phyloP scores from a whole-genome alignment of 2,113 vertebrate species.

The Circaetus cinerascens region DNA sequence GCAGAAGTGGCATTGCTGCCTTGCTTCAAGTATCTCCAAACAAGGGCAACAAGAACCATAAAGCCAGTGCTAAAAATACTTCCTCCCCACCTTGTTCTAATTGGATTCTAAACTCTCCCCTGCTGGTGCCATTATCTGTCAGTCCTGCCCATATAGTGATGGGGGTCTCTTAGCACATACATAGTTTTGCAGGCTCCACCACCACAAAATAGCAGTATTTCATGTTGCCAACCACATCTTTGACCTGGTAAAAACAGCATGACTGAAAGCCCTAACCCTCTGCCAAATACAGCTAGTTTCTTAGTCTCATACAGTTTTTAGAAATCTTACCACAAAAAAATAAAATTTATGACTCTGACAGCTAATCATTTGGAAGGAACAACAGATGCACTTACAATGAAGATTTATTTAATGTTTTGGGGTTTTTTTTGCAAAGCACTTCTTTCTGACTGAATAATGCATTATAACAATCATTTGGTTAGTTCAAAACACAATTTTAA shows the following conservation, averaged over 20 bases:
- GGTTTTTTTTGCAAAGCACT: not conserved
- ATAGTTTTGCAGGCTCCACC: not conserved
- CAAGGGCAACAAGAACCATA: not conserved
- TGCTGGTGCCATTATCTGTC: not conserved
- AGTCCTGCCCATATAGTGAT: not conserved
- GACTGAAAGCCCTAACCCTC: not conserved
- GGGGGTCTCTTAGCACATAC: not conserved
- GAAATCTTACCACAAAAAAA: conserved; percentile 5
- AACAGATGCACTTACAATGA: conserved; percentile 41
- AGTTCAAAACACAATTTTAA: conserved; percentile 41
- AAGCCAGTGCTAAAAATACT: not conserved
- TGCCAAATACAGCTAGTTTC: not conserved
- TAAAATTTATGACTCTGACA: conserved; percentile 23
- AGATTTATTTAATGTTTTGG: not conserved
- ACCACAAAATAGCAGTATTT: not conserved
- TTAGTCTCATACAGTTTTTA: not conserved
- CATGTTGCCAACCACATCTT: not conserved
- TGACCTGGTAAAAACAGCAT: not conserved
- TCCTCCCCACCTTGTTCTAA: not conserved
- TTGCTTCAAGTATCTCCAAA: too few relatives aligned
- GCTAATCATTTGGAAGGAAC: conserved; percentile 38
- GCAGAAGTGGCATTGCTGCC: not conserved
- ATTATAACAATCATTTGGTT: conserved; percentile 41
- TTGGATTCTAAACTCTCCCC: not conserved
- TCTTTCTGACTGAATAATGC: conserved; percentile 58